phyloP scores from a whole-genome alignment of 1,140 invertebrate species.

The Stratiolaelaps scimitus region DNA sequence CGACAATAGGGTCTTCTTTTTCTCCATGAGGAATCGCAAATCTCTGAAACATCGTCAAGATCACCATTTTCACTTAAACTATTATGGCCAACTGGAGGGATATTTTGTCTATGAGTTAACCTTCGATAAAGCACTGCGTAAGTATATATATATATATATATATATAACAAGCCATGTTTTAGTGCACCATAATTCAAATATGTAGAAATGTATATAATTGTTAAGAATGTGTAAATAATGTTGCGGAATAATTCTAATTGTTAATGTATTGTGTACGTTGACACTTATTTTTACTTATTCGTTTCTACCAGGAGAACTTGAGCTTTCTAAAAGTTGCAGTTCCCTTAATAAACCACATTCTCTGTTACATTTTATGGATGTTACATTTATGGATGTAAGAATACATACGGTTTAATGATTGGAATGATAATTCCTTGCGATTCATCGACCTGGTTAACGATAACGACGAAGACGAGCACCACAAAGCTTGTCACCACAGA shows the following conservation, averaged over 20 bases:
- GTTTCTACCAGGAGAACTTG: not conserved
- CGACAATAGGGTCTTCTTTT: slow-evolving; percentile 18
- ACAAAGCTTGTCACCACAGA: not conserved
- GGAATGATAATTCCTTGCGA: slow-evolving; percentile 10
- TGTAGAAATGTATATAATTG: no score
- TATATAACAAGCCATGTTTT: no score
- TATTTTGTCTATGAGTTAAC: no score
- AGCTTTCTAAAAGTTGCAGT: not conserved
- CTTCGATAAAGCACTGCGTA: no score
- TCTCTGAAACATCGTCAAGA: not conserved
- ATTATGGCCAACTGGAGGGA: no score
- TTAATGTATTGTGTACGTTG: no score
- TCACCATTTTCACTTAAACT: no score
- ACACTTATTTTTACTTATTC: not conserved
- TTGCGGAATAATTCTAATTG: no score
- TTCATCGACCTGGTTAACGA: slow-evolving; percentile 13
- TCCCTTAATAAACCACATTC: not conserved
- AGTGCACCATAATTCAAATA: no score
- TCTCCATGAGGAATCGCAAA: slow-evolving; percentile 2
- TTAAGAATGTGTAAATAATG: no score
- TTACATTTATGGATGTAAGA: not conserved
- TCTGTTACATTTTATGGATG: not conserved
- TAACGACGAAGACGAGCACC: not conserved
- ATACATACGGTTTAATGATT: slow-evolving; percentile 26
- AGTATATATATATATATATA: no score